Evolutionary conservation across 2,797 vertebrate genomes (phyloP).

Genomic region (Crenuchus spilurus): DNA sequence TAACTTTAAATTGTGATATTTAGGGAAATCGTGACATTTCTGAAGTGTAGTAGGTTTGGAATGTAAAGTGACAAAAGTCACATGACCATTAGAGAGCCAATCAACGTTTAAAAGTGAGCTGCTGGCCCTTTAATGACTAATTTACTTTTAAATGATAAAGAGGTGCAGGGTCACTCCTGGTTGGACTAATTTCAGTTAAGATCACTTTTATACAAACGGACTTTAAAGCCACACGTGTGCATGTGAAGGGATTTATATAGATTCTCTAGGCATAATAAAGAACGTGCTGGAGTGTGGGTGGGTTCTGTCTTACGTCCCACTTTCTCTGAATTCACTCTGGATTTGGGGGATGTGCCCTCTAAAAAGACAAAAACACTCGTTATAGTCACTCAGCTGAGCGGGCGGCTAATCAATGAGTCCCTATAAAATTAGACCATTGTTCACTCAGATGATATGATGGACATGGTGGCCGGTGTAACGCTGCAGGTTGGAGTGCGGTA

Average conservation of each 20-base stretch:
- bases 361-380: not conserved
- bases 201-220: no score
- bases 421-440: not conserved
- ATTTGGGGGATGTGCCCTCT: no score
- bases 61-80: not conserved
- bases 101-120: no score
- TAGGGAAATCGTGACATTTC: not conserved
- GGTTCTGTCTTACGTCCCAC: not conserved
- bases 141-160: no score
- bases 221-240: no score
- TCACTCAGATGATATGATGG: not conserved
- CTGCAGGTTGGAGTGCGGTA: not conserved
- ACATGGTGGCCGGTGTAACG: slow-evolving; percentile 8
- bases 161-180: no score
- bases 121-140: no score
- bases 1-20: not conserved
- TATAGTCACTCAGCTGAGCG: not conserved
- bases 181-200: no score
- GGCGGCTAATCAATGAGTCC: not conserved
- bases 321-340: not conserved
- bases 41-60: not conserved
- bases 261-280: no score
- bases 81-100: not conserved
- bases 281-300: not conserved
- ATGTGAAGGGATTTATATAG: no score